Conservation (phyloP, 1,140 invertebrate genomes). For the Drosophila prosaltans region DNA sequence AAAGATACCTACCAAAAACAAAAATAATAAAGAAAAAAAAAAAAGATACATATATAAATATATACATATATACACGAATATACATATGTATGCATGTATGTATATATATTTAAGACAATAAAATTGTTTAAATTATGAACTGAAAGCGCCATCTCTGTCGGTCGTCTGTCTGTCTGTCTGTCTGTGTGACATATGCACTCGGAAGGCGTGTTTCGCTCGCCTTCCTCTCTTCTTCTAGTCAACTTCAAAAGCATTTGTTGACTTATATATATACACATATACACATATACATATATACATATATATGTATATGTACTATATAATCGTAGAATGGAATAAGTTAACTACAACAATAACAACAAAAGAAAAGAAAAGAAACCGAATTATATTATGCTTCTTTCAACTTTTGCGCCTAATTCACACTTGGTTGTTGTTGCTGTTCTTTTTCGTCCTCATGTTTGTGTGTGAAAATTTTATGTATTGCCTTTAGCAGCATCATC, state of each 20-base stretch:
- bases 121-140: conserved; percentile 74
- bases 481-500: conserved; percentile 80
- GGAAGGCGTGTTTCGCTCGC: conserved; percentile 32
- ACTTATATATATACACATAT: conserved; percentile 47
- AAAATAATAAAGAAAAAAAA: conserved; percentile 26
- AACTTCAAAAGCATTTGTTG: conserved; percentile 68
- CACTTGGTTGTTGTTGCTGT: conserved; percentile 54
- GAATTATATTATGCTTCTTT: conserved; percentile 71
- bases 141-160: conserved; percentile 42
- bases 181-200: conserved; percentile 69
- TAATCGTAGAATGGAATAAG: conserved; percentile 7
- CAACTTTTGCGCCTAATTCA: conserved; percentile 81
- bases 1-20: conserved; percentile 58
- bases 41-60: conserved; percentile 8
- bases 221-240: conserved; percentile 12
- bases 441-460: conserved; percentile 17
- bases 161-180: neutral
- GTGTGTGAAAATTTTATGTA: conserved; percentile 79
- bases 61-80: neutral
- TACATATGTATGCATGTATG: neutral
- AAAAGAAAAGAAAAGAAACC: conserved; percentile 30
- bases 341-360: neutral
- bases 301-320: conserved; percentile 8
- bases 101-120: conserved; percentile 31
- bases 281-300: no score